Percentiles rank a stretch among this genome's conserved stretches.
These are phyloP conservation scores for Epizoanthus scotinus DNA, from an alignment of 92 coral and sea anemone genomes.

Conservation along the genomic window DNA sequence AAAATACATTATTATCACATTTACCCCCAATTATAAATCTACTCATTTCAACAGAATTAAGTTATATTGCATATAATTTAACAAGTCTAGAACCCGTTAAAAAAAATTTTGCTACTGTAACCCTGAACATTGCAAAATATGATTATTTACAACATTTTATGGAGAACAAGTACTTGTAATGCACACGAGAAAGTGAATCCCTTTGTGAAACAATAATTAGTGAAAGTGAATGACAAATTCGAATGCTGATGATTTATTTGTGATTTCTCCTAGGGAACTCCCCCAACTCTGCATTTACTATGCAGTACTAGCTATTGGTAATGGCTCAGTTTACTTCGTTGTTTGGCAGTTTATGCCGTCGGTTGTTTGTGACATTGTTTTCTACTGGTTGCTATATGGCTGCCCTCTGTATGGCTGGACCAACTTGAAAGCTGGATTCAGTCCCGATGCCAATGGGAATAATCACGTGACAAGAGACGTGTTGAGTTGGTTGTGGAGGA, in stretches of 20 bases:
- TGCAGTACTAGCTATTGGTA: conserved; percentile 50
- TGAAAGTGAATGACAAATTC: too few relatives aligned
- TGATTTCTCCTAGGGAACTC: conserved; percentile 49
- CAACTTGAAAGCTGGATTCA: conserved; percentile 58
- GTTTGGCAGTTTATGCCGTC: conserved; percentile 71
- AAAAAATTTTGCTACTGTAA: too few relatives aligned
- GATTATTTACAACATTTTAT: too few relatives aligned
- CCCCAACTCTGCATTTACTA: conserved; percentile 47
- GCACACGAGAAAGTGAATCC: too few relatives aligned
- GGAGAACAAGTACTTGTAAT: too few relatives aligned
- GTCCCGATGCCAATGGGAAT: conserved; percentile 42
- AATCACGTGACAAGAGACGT: conserved; percentile 33
- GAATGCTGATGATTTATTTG: neutral
- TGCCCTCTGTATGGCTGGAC: conserved; percentile 87
- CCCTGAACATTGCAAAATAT: too few relatives aligned
- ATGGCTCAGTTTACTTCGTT: conserved; percentile 67
- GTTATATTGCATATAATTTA: too few relatives aligned
- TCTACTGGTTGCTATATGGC: conserved; percentile 79
- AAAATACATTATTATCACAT: too few relatives aligned
- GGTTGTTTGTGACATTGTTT: conserved; percentile 69
- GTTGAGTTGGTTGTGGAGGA: conserved; percentile 72
- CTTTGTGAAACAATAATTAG: too few relatives aligned
- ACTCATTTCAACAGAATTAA: too few relatives aligned
- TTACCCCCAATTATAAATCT: too few relatives aligned
- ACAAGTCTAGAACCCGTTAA: too few relatives aligned